A percentile compares a stretch with the other conserved stretches of the same genome.
phyloP scores from a whole-genome alignment of 2,113 vertebrate species.

The Anarhynchus alexandrinus region DNA sequence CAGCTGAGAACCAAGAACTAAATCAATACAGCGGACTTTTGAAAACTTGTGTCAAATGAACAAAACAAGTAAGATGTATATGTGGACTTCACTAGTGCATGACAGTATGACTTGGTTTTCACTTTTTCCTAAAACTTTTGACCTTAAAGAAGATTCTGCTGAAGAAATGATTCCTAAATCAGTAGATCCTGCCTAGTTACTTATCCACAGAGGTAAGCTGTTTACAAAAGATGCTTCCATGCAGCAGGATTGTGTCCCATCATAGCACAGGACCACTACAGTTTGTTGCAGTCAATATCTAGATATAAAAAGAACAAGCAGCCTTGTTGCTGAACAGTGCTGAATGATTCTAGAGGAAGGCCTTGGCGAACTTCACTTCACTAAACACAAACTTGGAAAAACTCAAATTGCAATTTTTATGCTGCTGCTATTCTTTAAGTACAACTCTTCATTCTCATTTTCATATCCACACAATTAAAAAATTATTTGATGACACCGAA shows the following conservation, averaged over 20 bases:
- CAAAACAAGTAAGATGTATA: background rate
- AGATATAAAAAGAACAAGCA: background rate
- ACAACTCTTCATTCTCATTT: background rate
- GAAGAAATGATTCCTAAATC: conserved; percentile 60
- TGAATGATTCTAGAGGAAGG: background rate
- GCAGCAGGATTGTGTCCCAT: conserved; percentile 43
- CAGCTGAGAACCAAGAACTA: background rate
- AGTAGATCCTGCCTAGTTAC: conserved; percentile 51
- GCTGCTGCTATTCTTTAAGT: background rate
- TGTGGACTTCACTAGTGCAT: background rate
- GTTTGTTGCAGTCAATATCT: conserved; percentile 68
- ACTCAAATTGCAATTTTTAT: background rate
- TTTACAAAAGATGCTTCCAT: conserved; percentile 46
- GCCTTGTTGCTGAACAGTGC: background rate
- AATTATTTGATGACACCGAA: background rate
- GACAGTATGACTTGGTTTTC: background rate
- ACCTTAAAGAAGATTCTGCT: conserved; percentile 21
- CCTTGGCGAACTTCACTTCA: background rate
- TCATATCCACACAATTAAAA: background rate
- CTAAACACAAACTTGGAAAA: background rate
- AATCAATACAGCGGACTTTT: background rate
- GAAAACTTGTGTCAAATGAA: background rate
- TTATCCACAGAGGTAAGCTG: conserved; percentile 43
- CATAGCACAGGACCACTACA: conserved; percentile 52
- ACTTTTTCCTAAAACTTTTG: background rate